phyloP scores from a whole-genome alignment of 2,888 invertebrate species.

The Crematogaster levior region DNA sequence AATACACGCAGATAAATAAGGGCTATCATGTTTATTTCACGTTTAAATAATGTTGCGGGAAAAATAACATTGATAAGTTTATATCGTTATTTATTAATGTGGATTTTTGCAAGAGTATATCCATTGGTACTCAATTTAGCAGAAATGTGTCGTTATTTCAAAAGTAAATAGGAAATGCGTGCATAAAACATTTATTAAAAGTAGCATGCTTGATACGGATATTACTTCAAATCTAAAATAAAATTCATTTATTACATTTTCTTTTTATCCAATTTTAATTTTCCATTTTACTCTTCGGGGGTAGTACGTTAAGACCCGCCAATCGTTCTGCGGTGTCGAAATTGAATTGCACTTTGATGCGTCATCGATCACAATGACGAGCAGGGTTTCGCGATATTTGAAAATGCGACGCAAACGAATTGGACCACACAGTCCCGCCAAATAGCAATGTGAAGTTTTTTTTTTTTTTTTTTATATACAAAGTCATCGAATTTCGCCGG shows the following conservation, averaged over 20 bases:
- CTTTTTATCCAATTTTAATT: conserved; percentile 8
- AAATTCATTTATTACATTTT: conserved; percentile 6
- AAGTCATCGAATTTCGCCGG: conserved; percentile 22
- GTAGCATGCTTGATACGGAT: not conserved
- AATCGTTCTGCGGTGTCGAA: not conserved
- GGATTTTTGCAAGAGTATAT: not conserved
- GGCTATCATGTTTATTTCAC: not conserved
- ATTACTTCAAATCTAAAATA: not conserved
- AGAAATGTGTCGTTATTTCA: not conserved
- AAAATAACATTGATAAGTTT: not conserved
- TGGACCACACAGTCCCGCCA: not conserved
- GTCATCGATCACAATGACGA: conserved; percentile 28
- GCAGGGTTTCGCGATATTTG: conserved; percentile 26
- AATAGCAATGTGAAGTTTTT: not conserved
- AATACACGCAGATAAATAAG: not conserved
- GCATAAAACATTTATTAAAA: not conserved
- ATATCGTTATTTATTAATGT: not conserved
- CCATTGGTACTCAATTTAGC: not conserved
- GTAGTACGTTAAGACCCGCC: not conserved
- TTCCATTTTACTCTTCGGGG: not conserved
- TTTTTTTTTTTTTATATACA: conserved; percentile 6
- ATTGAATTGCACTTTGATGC: conserved; percentile 26
- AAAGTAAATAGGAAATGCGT: not conserved
- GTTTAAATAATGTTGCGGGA: not conserved
- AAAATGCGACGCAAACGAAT: conserved; percentile 26